phyloP scores from a whole-genome alignment of 2,888 invertebrate genomes.

The Yponomeuta malinellus region DNA sequence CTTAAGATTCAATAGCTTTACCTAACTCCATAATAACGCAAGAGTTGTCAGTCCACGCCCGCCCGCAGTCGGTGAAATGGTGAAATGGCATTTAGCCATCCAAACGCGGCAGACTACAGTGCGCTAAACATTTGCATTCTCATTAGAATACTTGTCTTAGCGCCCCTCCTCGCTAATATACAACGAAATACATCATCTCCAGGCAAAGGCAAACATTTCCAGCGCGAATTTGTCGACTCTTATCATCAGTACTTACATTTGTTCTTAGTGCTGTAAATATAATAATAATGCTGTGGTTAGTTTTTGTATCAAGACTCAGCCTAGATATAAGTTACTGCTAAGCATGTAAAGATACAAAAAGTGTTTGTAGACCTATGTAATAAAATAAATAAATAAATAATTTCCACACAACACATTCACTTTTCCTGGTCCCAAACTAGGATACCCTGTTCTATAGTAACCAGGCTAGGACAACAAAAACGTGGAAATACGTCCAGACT shows the following conservation, averaged over 20 bases:
- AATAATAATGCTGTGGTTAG: background rate
- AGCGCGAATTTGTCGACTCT: background rate
- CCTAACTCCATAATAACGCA: no score
- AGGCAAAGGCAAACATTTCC: constrained; percentile 16
- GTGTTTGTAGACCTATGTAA: no score
- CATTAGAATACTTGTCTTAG: constrained; percentile 36
- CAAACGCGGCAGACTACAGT: constrained; percentile 33
- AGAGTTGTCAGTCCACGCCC: background rate
- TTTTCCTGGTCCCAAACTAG: no score
- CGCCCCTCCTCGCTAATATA: constrained; percentile 19
- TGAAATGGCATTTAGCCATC: constrained; percentile 29
- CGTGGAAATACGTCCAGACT: no score
- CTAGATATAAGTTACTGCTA: no score
- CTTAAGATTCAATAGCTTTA: no score
- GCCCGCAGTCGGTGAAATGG: constrained; percentile 28
- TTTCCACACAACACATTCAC: background rate
- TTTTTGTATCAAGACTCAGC: no score
- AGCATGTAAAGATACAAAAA: no score
- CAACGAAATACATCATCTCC: constrained; percentile 20
- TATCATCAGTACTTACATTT: background rate
- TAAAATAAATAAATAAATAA: no score
- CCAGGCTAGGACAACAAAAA: no score
- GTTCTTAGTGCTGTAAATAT: background rate
- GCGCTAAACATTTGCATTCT: constrained; percentile 42
- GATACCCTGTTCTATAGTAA: no score